A percentile compares a stretch with the other conserved stretches of the same genome.
Evolutionary conservation across 2,797 vertebrate species (phyloP).

Genomic region (Periparus ater): DNA sequence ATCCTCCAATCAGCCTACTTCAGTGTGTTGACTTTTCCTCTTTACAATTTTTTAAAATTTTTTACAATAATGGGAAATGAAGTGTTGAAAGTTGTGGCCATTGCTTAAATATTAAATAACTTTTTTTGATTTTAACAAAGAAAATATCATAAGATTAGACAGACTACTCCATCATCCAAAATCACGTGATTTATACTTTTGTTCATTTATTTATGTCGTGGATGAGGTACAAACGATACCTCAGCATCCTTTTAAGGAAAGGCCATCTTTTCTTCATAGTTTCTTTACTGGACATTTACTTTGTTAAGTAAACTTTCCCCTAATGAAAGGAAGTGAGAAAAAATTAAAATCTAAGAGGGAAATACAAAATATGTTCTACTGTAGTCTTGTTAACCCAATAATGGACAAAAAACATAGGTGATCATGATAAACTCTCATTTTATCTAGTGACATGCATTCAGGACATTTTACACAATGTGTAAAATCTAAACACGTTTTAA

Average conservation of each 20-base stretch:
- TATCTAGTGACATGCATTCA: neutral
- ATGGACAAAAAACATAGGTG: neutral
- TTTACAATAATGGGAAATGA: neutral
- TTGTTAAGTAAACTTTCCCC: neutral
- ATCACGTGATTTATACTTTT: neutral
- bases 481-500: neutral
- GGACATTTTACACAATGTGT: neutral
- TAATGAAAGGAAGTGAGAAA: neutral
- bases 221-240: neutral
- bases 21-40: neutral
- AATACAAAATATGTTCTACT: neutral
- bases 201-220: neutral
- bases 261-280: neutral
- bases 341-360: neutral
- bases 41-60: neutral
- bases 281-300: neutral
- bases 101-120: neutral
- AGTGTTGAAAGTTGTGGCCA: neutral
- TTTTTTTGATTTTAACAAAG: neutral
- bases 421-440: neutral
- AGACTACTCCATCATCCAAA: neutral
- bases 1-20: neutral
- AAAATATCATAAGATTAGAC: neutral
- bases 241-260: neutral
- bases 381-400: neutral